Percentiles rank a stretch among this genome's conserved stretches.
Evolutionary conservation across 2,888 invertebrate species (phyloP).

Genomic region (Teleiodes luculella): DNA sequence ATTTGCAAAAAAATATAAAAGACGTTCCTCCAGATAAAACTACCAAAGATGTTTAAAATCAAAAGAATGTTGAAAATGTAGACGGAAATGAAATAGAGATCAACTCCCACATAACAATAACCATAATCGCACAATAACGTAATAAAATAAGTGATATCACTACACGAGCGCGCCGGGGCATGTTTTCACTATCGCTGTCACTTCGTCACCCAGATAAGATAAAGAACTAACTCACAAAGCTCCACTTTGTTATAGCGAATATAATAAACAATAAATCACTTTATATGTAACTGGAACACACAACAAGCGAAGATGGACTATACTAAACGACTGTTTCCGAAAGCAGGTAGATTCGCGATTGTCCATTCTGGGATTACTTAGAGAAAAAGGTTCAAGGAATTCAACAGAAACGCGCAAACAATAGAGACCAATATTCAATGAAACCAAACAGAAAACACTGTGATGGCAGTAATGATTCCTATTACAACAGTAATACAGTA

Average conservation of each 20-base stretch:
- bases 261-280: constrained; percentile 29
- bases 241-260: neutral
- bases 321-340: constrained; percentile 25
- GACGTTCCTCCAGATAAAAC: no score
- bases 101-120: constrained; percentile 1
- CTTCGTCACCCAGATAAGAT: constrained; percentile 11
- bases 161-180: neutral
- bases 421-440: constrained; percentile 23
- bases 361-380: neutral
- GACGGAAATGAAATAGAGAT: neutral
- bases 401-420: constrained; percentile 27
- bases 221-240: neutral
- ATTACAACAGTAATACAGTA: neutral
- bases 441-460: neutral
- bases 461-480: neutral
- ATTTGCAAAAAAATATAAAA: no score
- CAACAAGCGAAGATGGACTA: constrained; percentile 27
- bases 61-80: neutral
- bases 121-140: neutral
- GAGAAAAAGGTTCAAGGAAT: neutral
- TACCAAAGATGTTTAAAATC: neutral
- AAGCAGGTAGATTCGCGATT: constrained; percentile 19
- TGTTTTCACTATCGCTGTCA: constrained; percentile 13
- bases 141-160: constrained; percentile 7
- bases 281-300: constrained; percentile 27